Conservation (phyloP, 2,113 vertebrate species). For the Zootoca vivipara region DNA sequence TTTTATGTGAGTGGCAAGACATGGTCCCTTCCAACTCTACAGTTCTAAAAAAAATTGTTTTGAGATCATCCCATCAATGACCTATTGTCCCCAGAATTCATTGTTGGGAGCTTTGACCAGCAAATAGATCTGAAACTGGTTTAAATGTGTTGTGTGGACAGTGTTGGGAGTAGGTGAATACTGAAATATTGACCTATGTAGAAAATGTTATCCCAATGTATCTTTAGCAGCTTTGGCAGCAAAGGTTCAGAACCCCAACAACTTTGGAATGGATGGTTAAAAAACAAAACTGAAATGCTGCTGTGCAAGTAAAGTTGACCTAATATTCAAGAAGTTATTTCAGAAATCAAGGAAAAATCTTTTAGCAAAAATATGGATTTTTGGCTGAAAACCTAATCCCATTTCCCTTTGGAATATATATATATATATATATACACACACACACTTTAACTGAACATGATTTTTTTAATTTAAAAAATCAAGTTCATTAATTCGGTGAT, state of each 20-base stretch:
- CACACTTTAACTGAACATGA: no score
- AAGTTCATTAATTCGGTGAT: no score
- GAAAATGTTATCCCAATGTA: not conserved
- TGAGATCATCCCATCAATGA: not conserved
- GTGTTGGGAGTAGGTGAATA: not conserved
- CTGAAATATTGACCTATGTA: not conserved
- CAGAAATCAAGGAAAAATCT: no score
- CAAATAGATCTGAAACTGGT: not conserved
- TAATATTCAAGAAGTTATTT: no score
- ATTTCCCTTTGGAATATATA: no score
- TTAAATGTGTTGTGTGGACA: not conserved
- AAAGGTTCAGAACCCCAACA: not conserved
- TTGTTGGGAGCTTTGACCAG: not conserved
- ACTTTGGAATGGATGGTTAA: no score
- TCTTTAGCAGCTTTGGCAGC: not conserved
- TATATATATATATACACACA: no score
- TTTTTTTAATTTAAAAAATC: no score
- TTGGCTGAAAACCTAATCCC: no score
- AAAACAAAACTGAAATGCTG: no score
- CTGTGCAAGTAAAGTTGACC: no score
- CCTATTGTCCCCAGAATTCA: not conserved
- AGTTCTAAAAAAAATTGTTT: not conserved
- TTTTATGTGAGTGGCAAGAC: not conserved
- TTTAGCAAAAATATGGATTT: no score
- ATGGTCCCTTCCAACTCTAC: not conserved